Percentiles rank a stretch among this genome's conserved stretches.
Conservation (phyloP, 2,797 vertebrate species). For the Bufotes viridis region DNA sequence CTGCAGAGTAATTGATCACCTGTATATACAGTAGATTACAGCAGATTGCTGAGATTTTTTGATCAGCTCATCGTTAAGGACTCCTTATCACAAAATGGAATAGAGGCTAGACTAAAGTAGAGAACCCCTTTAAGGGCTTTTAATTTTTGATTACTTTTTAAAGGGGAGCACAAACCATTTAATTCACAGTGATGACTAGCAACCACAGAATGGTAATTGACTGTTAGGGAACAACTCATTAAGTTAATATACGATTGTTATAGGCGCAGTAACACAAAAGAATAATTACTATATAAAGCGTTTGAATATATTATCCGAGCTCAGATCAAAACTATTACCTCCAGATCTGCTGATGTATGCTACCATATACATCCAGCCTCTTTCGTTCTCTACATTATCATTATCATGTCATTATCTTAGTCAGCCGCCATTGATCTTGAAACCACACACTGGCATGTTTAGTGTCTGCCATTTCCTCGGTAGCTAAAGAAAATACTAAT, state of each 20-base stretch:
- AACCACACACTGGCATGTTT: neutral
- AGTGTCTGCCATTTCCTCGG: neutral
- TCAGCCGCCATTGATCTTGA: neutral
- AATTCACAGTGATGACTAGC: neutral
- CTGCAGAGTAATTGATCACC: no score
- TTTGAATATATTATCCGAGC: neutral
- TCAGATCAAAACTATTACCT: neutral
- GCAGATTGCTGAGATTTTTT: no score
- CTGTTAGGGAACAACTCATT: neutral
- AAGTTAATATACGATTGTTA: neutral
- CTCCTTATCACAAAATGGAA: no score
- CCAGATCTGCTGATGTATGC: neutral
- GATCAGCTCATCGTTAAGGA: no score
- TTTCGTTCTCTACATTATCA: neutral
- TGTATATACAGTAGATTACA: no score
- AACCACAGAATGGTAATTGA: neutral
- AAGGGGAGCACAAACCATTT: neutral
- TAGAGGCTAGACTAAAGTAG: no score
- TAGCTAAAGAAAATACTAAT: no score
- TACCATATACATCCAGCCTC: neutral
- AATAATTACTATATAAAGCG: neutral
- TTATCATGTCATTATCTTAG: neutral
- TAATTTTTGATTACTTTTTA: no score
- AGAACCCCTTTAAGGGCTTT: no score
- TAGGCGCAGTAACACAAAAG: neutral